Evolutionary conservation across 1,140 invertebrate genomes (phyloP).

Genomic region (Caerostris extrusa): DNA sequence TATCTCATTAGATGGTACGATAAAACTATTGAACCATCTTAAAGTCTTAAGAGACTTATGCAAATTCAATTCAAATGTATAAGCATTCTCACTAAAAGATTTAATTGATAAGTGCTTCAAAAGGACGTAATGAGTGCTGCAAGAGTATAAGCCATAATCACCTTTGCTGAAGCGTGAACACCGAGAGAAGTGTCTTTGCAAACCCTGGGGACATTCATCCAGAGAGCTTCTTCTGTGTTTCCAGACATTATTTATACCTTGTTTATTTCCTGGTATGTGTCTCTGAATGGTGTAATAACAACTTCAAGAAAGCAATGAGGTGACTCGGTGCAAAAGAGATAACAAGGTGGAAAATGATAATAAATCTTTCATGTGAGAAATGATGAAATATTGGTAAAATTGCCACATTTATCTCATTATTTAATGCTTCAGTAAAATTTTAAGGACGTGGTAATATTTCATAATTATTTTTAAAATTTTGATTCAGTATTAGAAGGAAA

Average conservation of each 20-base stretch:
- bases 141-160: slow-evolving; percentile 36
- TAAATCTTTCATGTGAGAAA: not conserved
- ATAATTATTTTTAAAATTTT: no score
- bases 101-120: slow-evolving; percentile 43
- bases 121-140: slow-evolving; percentile 44
- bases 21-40: slow-evolving; percentile 17
- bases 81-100: slow-evolving; percentile 28
- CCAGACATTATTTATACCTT: not conserved
- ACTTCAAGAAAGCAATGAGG: not conserved
- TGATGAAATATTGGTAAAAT: not conserved
- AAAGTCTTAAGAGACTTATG: not conserved
- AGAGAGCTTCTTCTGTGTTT: not conserved
- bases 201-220: not conserved
- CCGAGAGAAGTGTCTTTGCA: not conserved
- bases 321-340: not conserved
- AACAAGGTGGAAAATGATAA: not conserved
- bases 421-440: no score
- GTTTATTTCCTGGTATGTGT: not conserved
- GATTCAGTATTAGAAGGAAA: no score
- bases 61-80: slow-evolving; percentile 37
- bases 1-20: slow-evolving; percentile 13
- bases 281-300: not conserved
- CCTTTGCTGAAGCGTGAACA: not conserved
- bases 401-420: no score
- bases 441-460: no score